These are phyloP conservation scores for Varecia variegata DNA, from an alignment of 2,797 vertebrate genomes.

Conservation along the genomic window DNA sequence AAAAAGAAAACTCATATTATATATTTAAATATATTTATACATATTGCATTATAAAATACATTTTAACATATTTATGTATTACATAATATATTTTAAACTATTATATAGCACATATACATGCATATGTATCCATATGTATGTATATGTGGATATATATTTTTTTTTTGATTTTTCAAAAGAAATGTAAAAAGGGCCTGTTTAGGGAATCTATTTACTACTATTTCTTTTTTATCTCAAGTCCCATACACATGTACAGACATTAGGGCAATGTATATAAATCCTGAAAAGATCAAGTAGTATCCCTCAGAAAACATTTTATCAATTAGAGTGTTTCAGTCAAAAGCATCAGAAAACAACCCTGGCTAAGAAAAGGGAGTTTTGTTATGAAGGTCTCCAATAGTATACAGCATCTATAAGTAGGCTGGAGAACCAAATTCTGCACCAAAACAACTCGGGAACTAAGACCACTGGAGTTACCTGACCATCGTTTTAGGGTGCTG, in stretches of 20 bases:
- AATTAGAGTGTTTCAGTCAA: background rate
- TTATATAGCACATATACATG: background rate
- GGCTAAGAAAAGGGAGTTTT: background rate
- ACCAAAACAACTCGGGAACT: background rate
- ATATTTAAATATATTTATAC: background rate
- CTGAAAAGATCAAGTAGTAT: background rate
- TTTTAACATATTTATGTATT: background rate
- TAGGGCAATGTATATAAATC: background rate
- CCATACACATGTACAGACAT: background rate
- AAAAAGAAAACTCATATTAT: background rate
- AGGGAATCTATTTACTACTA: background rate
- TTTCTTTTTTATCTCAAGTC: background rate
- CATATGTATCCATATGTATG: background rate
- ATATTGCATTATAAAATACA: background rate
- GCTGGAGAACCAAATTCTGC: background rate
- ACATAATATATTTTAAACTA: background rate
- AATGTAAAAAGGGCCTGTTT: background rate
- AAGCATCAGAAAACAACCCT: background rate
- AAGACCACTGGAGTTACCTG: background rate
- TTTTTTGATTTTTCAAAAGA: background rate
- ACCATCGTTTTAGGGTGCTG: background rate
- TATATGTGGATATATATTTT: background rate
- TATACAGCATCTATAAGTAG: background rate
- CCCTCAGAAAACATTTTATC: background rate
- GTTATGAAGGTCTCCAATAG: background rate